phyloP scores from a whole-genome alignment of 2,797 vertebrate genomes.

The Pantherophis alleghaniensis region DNA sequence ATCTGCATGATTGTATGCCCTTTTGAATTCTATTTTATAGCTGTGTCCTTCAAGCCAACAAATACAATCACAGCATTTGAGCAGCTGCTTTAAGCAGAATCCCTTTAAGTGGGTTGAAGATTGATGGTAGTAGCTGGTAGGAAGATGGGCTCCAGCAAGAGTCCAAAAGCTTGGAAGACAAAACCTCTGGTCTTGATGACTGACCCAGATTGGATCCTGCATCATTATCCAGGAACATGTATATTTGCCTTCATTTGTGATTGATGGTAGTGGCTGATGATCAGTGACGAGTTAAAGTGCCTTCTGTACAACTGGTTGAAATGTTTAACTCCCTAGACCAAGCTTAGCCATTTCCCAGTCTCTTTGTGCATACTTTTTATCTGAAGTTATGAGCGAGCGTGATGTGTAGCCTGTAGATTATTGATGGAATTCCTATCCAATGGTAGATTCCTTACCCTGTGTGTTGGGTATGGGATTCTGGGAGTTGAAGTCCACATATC shows the following conservation, averaged over 20 bases:
- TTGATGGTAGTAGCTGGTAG: neutral
- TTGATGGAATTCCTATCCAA: neutral
- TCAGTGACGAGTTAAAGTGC: neutral
- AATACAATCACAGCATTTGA: neutral
- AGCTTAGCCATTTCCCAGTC: neutral
- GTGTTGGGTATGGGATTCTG: neutral
- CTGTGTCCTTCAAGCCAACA: neutral
- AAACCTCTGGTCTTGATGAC: neutral
- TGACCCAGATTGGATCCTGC: neutral
- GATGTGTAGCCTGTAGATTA: neutral
- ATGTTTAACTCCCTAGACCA: neutral
- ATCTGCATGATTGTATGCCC: neutral
- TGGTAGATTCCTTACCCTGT: neutral
- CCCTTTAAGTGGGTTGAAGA: neutral
- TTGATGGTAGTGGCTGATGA: neutral
- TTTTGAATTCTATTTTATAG: neutral
- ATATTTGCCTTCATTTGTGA: neutral
- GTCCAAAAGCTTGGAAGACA: neutral
- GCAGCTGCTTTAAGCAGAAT: neutral
- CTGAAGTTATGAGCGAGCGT: neutral
- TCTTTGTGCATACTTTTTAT: neutral
- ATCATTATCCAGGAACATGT: neutral
- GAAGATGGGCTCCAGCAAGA: neutral
- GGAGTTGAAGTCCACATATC: neutral
- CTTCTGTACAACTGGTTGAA: neutral